A percentile compares a stretch with the other conserved stretches of the same genome.
phyloP scores from a whole-genome alignment of 2,113 vertebrate genomes.

The Notechis scutatus region DNA sequence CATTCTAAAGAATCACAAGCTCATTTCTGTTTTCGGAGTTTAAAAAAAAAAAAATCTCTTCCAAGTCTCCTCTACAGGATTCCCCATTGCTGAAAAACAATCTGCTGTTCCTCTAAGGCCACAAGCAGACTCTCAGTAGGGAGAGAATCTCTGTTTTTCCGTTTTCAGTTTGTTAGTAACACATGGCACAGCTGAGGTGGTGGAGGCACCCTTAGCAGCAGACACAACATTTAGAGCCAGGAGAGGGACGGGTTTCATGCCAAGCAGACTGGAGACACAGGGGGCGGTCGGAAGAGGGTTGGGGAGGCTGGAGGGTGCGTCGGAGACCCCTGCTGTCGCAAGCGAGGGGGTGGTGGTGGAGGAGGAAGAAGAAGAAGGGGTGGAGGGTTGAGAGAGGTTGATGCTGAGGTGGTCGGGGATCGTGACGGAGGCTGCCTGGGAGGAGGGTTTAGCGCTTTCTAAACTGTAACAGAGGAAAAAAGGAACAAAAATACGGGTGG shows the following conservation, averaged over 20 bases:
- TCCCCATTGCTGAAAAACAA: conserved; percentile 35
- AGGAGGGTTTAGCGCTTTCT: conserved; percentile 86
- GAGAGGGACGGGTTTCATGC: conserved; percentile 91
- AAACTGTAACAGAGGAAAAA: conserved; percentile 82
- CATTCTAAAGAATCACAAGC: conserved; percentile 52
- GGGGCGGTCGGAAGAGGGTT: conserved; percentile 86
- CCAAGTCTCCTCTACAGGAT: conserved; percentile 41
- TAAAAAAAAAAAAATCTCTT: conserved; percentile 2
- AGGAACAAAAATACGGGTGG: conserved; percentile 70
- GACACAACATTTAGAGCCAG: conserved; percentile 94
- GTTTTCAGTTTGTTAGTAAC: conserved; percentile 86
- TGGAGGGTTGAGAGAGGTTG: conserved; percentile 87
- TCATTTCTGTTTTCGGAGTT: conserved; percentile 58
- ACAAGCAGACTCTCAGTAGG: conserved; percentile 77
- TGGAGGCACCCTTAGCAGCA: conserved; percentile 77
- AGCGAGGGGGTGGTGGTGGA: conserved; percentile 90
- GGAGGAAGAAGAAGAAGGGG: conserved; percentile 87
- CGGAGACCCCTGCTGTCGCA: conserved; percentile 76
- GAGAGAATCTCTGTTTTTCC: conserved; percentile 89
- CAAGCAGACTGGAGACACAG: conserved; percentile 91
- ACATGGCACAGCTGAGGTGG: conserved; percentile 69
- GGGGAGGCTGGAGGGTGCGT: conserved; percentile 87
- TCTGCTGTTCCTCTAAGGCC: conserved; percentile 43
- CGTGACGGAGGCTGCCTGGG: conserved; percentile 82
- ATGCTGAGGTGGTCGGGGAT: conserved; percentile 89